Base-by-base conservation (phyloP, 1,140 invertebrate genomes). In the Ips typographus region DNA sequence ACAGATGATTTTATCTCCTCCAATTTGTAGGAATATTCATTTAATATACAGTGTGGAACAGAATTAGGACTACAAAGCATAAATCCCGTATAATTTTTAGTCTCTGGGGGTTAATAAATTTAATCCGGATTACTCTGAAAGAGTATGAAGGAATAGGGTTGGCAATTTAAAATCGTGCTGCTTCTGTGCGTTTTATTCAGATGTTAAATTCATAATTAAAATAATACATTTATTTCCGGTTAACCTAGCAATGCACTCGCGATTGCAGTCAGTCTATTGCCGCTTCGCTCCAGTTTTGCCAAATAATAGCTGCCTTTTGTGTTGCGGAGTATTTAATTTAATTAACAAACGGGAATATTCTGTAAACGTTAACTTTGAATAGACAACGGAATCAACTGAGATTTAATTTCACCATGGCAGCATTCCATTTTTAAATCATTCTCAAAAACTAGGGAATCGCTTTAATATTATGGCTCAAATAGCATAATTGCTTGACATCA, bases 401-500 rank as follows among this genome's bases (percentile, higher is more conserved):
- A 47, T 47, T 47, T 5, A n/a, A 4, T 4, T 47, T 47, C 44
- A 47, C n/a, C 4, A 47, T 47, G 44, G 4, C 44, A 47, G 44
- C n/a, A 5, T 57, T 57, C 39, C 40, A 40, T 38, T 6, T 6
- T 57, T 38, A 38, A 36, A 22, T 55, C 37, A 55, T 55, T 38
- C 6, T 55, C 2, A 55, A n/a, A 55, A 22, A 36, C 2, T 37
- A 55, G 37, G 6, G n/a, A 36, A 22, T 44, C n/a, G 47, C 36
- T 52, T 51, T 8, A 37, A 52, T 38, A 63, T 44, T 56, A 65
- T 65, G 41, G 41, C 43, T 65, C 44, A 63, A 52, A 63, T 40
- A 40, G 40, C 6, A 22, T 65, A 65, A 65, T 65, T 65, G 40
- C 53, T 65, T 65, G 52, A 65, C 63, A 57, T 57, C 40, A 56